A percentile compares a stretch with the other conserved stretches of the same genome.
Evolutionary conservation across 2,113 vertebrate species (phyloP).

Genomic region (Lanius collurio): DNA sequence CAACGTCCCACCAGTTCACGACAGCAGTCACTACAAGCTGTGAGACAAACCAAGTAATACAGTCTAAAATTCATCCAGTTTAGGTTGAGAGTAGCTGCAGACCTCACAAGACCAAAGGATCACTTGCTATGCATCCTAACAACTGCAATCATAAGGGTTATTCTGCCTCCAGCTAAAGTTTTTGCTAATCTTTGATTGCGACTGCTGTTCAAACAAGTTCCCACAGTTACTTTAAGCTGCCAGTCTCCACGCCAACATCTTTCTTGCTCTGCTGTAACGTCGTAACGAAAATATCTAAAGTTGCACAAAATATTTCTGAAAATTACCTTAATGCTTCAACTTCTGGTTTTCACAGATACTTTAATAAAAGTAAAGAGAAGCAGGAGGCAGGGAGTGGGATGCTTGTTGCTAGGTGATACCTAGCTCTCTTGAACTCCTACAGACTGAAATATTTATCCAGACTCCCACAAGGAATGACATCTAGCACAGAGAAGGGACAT

Average conservation of each 20-base stretch:
- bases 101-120: neutral
- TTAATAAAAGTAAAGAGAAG: constrained; percentile 60
- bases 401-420: constrained; percentile 70
- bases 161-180: neutral
- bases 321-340: constrained; percentile 58
- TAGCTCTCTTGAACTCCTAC: constrained; percentile 54
- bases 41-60: neutral
- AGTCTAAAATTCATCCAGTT: neutral
- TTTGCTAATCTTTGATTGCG: neutral
- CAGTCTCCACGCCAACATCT: neutral
- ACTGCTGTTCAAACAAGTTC: neutral
- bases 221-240: neutral
- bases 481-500: neutral
- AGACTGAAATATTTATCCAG: constrained; percentile 60
- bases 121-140: neutral
- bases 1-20: neutral
- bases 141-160: neutral
- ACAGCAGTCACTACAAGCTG: neutral
- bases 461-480: neutral
- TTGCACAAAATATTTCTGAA: constrained; percentile 64
- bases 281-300: constrained; percentile 47
- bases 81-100: neutral
- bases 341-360: constrained; percentile 40
- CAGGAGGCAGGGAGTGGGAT: constrained; percentile 30
- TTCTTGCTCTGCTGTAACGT: neutral